phyloP scores from a whole-genome alignment of 2,113 vertebrate genomes.

The Sebastes fasciatus region DNA sequence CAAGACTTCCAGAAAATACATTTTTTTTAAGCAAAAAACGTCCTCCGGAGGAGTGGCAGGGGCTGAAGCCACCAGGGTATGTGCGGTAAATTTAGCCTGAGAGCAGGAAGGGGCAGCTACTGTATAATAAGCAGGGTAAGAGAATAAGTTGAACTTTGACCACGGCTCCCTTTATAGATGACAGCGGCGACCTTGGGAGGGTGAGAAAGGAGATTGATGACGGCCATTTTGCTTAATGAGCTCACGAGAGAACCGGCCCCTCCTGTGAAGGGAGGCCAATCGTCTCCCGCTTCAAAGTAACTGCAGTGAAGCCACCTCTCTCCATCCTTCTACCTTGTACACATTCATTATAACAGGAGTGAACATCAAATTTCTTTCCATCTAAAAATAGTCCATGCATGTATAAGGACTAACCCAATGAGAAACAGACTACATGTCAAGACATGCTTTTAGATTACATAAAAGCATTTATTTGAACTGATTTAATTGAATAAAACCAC shows the following conservation, averaged over 20 bases:
- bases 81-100: slow-evolving; percentile 68
- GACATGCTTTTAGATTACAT: background rate
- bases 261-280: background rate
- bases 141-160: slow-evolving; percentile 68
- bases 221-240: slow-evolving; percentile 67
- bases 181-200: slow-evolving; percentile 66
- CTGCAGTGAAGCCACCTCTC: slow-evolving; percentile 1
- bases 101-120: slow-evolving; percentile 48
- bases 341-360: slow-evolving; percentile 24
- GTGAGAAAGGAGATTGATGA: slow-evolving; percentile 66
- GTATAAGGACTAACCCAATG: background rate
- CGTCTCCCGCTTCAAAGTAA: slow-evolving; percentile 38
- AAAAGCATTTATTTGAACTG: background rate
- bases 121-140: slow-evolving; percentile 64
- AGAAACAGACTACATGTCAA: background rate
- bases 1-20: slow-evolving; percentile 32
- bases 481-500: background rate
- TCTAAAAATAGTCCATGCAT: slow-evolving; percentile 44
- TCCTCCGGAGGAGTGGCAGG: slow-evolving; percentile 27
- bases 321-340: slow-evolving; percentile 1
- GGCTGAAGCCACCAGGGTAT: slow-evolving; percentile 34
- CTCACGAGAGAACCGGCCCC: slow-evolving; percentile 31
- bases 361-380: background rate
- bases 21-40: slow-evolving; percentile 42
- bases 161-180: slow-evolving; percentile 64